Conservation (phyloP, 2,113 vertebrate species). For the Marmota monax region DNA sequence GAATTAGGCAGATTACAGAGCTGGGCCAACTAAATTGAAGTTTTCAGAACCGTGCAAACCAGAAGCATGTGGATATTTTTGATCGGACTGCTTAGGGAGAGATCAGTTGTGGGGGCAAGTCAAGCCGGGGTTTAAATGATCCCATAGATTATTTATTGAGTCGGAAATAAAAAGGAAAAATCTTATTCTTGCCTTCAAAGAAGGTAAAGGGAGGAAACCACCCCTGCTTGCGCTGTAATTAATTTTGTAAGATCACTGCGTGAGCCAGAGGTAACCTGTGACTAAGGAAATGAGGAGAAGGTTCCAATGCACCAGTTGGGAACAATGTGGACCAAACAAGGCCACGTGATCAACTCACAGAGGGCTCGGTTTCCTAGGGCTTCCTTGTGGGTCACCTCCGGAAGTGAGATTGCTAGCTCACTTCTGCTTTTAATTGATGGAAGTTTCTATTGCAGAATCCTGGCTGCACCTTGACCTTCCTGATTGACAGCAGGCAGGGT, state of each 20-base stretch:
- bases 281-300: neutral
- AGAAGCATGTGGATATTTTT: neutral
- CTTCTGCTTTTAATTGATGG: conserved; percentile 51
- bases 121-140: neutral
- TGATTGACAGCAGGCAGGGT: neutral
- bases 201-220: neutral
- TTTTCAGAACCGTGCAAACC: neutral
- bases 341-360: neutral
- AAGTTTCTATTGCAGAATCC: conserved; percentile 54
- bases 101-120: neutral
- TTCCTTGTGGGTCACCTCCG: no score
- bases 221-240: neutral
- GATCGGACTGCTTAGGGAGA: neutral
- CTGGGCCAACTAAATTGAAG: neutral
- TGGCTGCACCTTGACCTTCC: conserved; percentile 24
- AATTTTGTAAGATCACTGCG: neutral
- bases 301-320: neutral
- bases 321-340: neutral
- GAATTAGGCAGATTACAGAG: neutral
- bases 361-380: neutral
- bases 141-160: neutral
- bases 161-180: neutral
- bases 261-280: neutral
- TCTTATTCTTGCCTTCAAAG: neutral
- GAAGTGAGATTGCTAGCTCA: conserved; percentile 42